phyloP scores from a whole-genome alignment of 1,140 invertebrate species.

The Drosophila willistoni region DNA sequence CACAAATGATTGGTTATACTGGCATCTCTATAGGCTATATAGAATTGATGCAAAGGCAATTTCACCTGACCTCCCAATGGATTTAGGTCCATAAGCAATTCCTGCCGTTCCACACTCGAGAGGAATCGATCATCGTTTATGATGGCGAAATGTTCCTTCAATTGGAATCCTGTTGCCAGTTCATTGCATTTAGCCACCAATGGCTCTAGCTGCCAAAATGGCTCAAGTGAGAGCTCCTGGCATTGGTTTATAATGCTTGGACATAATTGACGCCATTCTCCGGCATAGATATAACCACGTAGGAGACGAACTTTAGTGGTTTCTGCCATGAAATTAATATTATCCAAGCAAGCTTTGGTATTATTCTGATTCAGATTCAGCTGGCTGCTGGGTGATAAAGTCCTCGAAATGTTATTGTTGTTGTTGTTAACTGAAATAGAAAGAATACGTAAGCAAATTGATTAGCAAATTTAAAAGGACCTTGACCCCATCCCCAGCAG shows the following conservation, averaged over 20 bases:
- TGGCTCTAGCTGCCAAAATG: conserved; percentile 69
- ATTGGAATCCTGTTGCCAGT: conserved; percentile 36
- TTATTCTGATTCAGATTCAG: conserved; percentile 39
- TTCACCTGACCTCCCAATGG: conserved; percentile 84
- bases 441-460: conserved; percentile 3
- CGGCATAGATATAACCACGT: conserved; percentile 67
- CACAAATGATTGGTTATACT: conserved; percentile 84
- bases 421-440: conserved; percentile 46
- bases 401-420: conserved; percentile 34
- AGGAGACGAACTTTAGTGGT: conserved; percentile 73
- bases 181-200: conserved; percentile 32
- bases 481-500: conserved; percentile 46
- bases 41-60: conserved; percentile 86
- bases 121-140: conserved; percentile 85
- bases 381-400: conserved; percentile 22
- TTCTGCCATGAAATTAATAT: conserved; percentile 70
- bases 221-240: conserved; percentile 59
- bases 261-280: conserved; percentile 59
- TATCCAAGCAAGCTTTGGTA: conserved; percentile 52
- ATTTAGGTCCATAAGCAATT: conserved; percentile 85
- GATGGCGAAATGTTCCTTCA: conserved; percentile 84
- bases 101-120: conserved; percentile 85
- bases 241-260: conserved; percentile 25
- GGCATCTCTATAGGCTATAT: conserved; percentile 85
- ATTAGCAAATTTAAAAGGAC: conserved; percentile 43